phyloP scores from a whole-genome alignment of 1,140 invertebrate species.

The Lasioglossum baleicum region DNA sequence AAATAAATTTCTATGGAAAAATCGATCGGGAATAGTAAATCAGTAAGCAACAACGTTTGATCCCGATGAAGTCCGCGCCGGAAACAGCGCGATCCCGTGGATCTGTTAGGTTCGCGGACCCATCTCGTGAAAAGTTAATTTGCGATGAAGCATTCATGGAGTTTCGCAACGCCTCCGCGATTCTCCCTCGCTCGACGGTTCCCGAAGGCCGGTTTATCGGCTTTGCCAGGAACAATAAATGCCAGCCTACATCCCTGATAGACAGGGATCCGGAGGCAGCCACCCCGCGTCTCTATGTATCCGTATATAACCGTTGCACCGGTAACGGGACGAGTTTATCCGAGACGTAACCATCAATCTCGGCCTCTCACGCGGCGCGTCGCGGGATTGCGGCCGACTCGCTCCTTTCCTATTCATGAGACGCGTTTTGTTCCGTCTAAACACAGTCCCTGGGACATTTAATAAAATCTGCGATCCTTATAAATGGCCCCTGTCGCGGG shows the following conservation, averaged over 20 bases:
- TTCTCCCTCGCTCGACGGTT: not conserved
- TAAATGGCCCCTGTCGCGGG: not conserved
- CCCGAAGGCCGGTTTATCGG: conserved; percentile 9
- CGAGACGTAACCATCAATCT: conserved; percentile 27
- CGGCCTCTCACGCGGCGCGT: not conserved
- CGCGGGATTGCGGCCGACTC: not conserved
- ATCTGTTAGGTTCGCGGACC: not conserved
- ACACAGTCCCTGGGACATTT: not conserved
- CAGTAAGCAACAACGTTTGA: no score
- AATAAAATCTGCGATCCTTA: not conserved
- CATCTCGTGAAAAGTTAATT: conserved; percentile 23
- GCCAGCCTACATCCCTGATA: conserved; percentile 17
- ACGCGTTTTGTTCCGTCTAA: not conserved
- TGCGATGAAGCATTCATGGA: conserved; percentile 10
- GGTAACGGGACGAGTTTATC: conserved; percentile 17
- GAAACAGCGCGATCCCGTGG: no score
- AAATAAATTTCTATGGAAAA: no score
- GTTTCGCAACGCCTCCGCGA: conserved; percentile 1
- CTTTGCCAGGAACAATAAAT: conserved; percentile 18
- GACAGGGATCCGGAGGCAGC: conserved; percentile 16
- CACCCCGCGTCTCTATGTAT: no score
- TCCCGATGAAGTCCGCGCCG: no score
- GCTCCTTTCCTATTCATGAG: conserved; percentile 17
- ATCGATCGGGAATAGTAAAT: no score
- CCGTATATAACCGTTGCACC: not conserved